Evolutionary conservation across 2,888 invertebrate genomes (phyloP), one percentile per base, ranked within the genome.

Genomic region (Platynereis dumerilii): DNA sequence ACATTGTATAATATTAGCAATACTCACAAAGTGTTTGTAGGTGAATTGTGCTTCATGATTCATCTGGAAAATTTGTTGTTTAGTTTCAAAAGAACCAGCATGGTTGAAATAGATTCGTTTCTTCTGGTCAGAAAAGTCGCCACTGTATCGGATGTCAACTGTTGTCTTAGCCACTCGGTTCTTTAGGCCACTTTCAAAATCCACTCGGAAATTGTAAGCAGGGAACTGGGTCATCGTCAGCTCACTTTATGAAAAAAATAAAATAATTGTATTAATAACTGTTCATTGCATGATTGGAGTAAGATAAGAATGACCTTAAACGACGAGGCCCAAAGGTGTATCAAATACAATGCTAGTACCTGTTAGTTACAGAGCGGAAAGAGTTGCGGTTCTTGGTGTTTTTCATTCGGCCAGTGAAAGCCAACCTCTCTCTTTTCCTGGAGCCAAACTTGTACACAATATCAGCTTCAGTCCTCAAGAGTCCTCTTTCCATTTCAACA

Each of bases 61-160:
- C 48, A 48, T 48, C n/a, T 22, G n/a, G 48, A 48, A 48, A n/a
- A n/a, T 7, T 22, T 20, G n/a, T 5, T 22, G 7, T 20, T n/a
- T 20, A 48, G 22, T 7, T n/a, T 20, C 20, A 48, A 48, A 48
- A 22, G n/a, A 20, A 22, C 20, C 48, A 22, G 20, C 48, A 22
- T 48, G 48, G n/a, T n/a, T 48, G 22, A 48, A 48, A 22, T 20
- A 48, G n/a, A 48, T 48, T 48, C n/a, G 5, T n/a, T 48, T 48
- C 22, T n/a, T 20, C n/a, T 48, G 5, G n/a, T 48, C 48, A 48
- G n/a, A 20, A 5, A 48, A 48, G 22, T 48, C 48, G 5, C 22
- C 48, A 48, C 48, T 22, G 22, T 48, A 48, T n/a, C 48, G n/a
- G 20, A 48, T 20, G n/a, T 48, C 48, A 48, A 48, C 48, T 48